Conservation (phyloP, 2,113 vertebrate genomes). For the Vulpes lagopus region DNA sequence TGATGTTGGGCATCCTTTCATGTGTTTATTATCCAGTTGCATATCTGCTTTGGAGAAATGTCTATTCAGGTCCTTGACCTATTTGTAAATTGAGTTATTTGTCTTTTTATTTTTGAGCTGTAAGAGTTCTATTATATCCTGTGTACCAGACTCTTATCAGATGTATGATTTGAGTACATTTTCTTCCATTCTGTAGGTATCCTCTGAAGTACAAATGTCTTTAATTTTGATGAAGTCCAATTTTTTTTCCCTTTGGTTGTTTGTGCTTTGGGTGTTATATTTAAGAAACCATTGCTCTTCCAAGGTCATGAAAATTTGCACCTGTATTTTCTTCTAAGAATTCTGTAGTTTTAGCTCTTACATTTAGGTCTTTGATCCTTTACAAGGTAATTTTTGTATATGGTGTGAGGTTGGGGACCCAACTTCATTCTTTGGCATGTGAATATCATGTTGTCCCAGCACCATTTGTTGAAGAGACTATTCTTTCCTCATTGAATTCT, state of each 20-base stretch:
- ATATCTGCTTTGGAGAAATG: background rate
- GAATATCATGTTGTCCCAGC: background rate
- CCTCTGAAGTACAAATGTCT: background rate
- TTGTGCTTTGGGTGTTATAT: background rate
- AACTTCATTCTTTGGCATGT: background rate
- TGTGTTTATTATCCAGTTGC: background rate
- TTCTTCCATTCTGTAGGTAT: background rate
- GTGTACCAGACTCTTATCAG: background rate
- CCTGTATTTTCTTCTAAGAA: background rate
- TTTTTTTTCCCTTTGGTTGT: background rate
- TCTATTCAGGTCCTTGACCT: background rate
- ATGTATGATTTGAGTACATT: background rate
- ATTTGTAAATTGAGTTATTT: background rate
- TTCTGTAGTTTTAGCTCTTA: background rate
- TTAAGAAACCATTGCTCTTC: background rate
- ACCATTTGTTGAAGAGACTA: background rate
- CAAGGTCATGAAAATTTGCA: background rate
- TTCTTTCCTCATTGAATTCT: background rate
- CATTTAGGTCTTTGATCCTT: background rate
- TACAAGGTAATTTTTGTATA: background rate
- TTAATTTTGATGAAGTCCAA: background rate
- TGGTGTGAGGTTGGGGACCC: background rate
- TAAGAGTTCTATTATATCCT: background rate
- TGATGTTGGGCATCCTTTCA: background rate
- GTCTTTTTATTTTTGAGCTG: background rate